Evolutionary conservation across 1,140 invertebrate genomes (phyloP).

Genomic region (Asobara japonica): DNA sequence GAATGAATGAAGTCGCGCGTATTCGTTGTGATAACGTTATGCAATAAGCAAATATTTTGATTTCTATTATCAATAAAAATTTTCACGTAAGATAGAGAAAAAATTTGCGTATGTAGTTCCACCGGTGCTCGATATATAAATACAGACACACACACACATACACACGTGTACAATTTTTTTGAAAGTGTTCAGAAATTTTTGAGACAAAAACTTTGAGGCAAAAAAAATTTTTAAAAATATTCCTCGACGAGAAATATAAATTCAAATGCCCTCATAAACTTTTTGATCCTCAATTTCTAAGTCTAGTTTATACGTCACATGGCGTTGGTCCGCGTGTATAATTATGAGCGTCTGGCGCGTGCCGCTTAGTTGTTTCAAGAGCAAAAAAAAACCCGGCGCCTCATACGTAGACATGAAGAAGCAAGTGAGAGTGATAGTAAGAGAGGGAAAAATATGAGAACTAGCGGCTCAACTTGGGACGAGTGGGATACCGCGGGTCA

Average conservation of each 20-base stretch:
- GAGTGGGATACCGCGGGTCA: background rate
- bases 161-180: too few relatives aligned
- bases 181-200: too few relatives aligned
- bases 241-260: background rate
- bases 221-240: background rate
- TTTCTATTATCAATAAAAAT: too few relatives aligned
- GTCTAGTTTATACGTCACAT: background rate
- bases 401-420: background rate
- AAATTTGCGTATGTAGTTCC: too few relatives aligned
- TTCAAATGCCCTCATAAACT: background rate
- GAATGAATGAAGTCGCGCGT: background rate
- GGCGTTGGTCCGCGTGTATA: background rate
- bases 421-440: background rate
- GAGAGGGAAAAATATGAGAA: background rate
- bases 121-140: too few relatives aligned
- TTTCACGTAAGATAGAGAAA: too few relatives aligned
- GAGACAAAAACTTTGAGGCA: too few relatives aligned
- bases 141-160: too few relatives aligned
- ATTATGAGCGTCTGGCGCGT: constrained; percentile 27
- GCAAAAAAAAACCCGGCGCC: background rate
- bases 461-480: background rate
- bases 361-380: background rate
- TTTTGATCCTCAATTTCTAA: background rate
- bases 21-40: background rate
- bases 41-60: too few relatives aligned